Conservation (phyloP, 2,888 invertebrate genomes). For the Thumatha senex region DNA sequence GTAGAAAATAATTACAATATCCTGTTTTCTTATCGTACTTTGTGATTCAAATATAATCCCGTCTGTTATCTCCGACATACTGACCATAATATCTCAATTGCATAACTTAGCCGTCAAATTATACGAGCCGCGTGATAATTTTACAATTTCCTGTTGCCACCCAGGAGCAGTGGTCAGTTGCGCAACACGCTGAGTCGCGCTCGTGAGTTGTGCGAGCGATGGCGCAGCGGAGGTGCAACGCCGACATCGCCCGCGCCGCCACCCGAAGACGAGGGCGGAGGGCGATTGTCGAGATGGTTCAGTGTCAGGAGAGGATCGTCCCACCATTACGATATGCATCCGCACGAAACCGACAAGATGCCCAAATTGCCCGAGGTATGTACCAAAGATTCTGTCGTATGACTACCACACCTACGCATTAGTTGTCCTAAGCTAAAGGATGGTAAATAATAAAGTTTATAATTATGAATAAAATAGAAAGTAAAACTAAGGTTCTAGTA, state of each 20-base stretch:
- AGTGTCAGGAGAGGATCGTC: conserved; percentile 92
- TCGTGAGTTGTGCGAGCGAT: conserved; percentile 92
- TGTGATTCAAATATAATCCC: background rate
- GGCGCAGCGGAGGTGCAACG: conserved; percentile 81
- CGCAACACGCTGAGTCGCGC: conserved; percentile 92
- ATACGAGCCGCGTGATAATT: conserved; percentile 12
- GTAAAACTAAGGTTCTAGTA: no score
- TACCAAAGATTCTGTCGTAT: background rate
- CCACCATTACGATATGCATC: conserved; percentile 90
- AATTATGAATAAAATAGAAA: no score
- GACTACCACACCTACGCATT: no score
- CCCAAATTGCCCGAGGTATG: conserved; percentile 91
- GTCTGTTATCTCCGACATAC: background rate
- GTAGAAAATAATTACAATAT: no score
- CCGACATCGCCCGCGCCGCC: conserved; percentile 70
- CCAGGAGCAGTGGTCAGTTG: conserved; percentile 89
- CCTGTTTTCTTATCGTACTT: no score
- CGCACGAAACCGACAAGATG: conserved; percentile 85
- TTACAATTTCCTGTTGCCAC: conserved; percentile 21
- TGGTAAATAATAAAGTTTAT: no score
- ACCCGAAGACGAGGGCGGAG: conserved; percentile 86
- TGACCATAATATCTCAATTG: conserved; percentile 1
- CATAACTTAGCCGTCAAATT: conserved; percentile 9
- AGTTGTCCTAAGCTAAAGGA: no score
- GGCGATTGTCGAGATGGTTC: conserved; percentile 94